These are phyloP conservation scores for Hydrozoanthus tunicans DNA, from an alignment of 64 coral and sea anemone genomes.

Conservation along the genomic window DNA sequence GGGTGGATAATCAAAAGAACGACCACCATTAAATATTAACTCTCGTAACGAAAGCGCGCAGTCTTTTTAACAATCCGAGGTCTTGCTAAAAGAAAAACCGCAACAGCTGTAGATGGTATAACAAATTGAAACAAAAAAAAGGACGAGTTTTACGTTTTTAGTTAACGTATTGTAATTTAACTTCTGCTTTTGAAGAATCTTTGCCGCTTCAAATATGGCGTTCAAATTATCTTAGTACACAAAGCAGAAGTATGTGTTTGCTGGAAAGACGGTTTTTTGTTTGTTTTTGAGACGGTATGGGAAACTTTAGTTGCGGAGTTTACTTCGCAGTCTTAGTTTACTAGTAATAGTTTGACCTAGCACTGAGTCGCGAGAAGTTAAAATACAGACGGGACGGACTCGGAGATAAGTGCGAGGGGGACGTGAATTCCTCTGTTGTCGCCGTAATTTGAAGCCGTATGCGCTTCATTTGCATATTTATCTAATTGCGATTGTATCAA, in stretches of 20 bases:
- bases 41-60: slow-evolving; percentile 40
- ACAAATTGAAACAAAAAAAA: not conserved
- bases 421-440: slow-evolving; percentile 32
- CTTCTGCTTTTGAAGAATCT: not conserved
- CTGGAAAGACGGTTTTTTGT: not conserved
- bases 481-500: no score
- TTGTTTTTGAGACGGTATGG: not conserved
- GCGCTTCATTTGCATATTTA: not conserved
- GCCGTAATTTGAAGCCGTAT: slow-evolving; percentile 5
- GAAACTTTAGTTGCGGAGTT: not conserved
- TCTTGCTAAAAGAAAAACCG: slow-evolving; percentile 10
- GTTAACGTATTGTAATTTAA: not conserved
- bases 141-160: not conserved
- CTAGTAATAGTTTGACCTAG: not conserved
- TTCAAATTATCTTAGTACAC: not conserved
- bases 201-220: slow-evolving; percentile 40
- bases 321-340: not conserved
- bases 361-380: not conserved
- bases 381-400: not conserved
- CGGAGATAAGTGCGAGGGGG: no score
- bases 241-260: not conserved
- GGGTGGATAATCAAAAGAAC: slow-evolving; percentile 74
- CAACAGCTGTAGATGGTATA: not conserved
- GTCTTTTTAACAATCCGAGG: slow-evolving; percentile 53
- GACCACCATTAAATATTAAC: slow-evolving; percentile 95